Percentiles rank a stretch among this genome's conserved stretches.
These are phyloP conservation scores for Chymomyza caudatula DNA, from an alignment of 2,888 invertebrate species.

Conservation along the genomic window DNA sequence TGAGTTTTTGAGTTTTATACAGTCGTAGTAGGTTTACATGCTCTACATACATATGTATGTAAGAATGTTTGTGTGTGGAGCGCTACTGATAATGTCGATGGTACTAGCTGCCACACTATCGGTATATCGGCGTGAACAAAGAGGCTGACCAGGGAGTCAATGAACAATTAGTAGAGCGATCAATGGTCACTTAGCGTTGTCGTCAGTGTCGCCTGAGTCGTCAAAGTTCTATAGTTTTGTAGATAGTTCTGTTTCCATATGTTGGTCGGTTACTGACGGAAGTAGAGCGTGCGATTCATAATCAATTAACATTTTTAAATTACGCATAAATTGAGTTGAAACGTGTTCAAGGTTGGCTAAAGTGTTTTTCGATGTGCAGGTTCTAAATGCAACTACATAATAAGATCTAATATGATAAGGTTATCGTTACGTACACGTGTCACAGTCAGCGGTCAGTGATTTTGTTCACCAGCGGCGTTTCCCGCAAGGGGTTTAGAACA, in stretches of 20 bases:
- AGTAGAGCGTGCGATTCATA: slow-evolving; percentile 62
- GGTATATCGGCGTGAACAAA: slow-evolving; percentile 61
- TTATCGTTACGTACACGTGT: not conserved
- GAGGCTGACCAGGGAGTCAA: slow-evolving; percentile 42
- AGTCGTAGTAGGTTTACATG: not conserved
- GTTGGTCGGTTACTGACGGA: slow-evolving; percentile 43
- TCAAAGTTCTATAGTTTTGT: slow-evolving; percentile 4
- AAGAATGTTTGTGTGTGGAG: slow-evolving; percentile 4
- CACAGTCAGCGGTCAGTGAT: slow-evolving; percentile 12
- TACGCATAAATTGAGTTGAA: slow-evolving; percentile 34
- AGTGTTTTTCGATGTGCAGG: too few relatives aligned
- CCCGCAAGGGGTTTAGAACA: too few relatives aligned
- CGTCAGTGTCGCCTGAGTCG: not conserved
- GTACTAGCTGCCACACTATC: slow-evolving; percentile 32
- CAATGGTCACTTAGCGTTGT: slow-evolving; percentile 47
- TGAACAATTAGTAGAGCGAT: slow-evolving; percentile 69
- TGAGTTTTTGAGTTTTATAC: slow-evolving; percentile 23
- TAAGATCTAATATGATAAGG: slow-evolving; percentile 29
- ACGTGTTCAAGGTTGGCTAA: not conserved
- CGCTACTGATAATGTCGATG: slow-evolving; percentile 2
- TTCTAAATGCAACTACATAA: slow-evolving; percentile 40
- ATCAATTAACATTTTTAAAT: slow-evolving; percentile 66
- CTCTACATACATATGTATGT: not conserved
- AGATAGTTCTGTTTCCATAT: slow-evolving; percentile 8
- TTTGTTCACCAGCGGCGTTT: not conserved